phyloP scores from a whole-genome alignment of 1,140 invertebrate species.

The Megalopta genalis region DNA sequence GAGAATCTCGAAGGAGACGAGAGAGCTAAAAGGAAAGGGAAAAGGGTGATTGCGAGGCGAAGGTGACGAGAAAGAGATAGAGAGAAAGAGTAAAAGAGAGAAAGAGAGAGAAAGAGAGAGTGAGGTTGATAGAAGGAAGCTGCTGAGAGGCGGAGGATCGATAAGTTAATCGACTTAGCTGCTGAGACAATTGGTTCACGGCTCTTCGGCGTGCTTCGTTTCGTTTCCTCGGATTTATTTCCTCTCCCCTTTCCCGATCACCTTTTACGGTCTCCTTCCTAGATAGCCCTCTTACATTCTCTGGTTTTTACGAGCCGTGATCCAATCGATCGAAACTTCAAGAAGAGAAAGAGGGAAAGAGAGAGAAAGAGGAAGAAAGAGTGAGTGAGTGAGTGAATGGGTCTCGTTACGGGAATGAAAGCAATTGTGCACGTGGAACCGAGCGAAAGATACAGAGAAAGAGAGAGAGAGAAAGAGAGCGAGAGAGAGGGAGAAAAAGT shows the following conservation, averaged over 20 bases:
- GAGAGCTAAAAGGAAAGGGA: neutral
- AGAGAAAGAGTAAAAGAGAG: neutral
- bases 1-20: conserved; percentile 7
- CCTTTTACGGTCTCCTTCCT: neutral
- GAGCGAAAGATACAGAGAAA: neutral
- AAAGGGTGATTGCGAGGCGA: conserved; percentile 16
- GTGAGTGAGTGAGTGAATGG: no score
- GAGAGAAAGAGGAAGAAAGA: no score
- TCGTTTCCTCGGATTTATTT: conserved; percentile 23
- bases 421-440: conserved; percentile 1
- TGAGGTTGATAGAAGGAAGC: neutral
- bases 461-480: neutral
- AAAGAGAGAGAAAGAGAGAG: conserved; percentile 4
- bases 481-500: neutral
- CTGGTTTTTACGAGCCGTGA: conserved; percentile 41
- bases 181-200: conserved; percentile 57
- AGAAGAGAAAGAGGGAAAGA: neutral
- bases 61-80: neutral
- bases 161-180: conserved; percentile 39
- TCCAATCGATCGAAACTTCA: conserved; percentile 30
- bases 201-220: conserved; percentile 22
- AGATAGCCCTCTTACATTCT: neutral
- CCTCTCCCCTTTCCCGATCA: neutral
- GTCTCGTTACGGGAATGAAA: conserved; percentile 30
- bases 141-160: conserved; percentile 25